Conservation (phyloP, 2,888 invertebrate genomes). For the Tiliacea citrago region DNA sequence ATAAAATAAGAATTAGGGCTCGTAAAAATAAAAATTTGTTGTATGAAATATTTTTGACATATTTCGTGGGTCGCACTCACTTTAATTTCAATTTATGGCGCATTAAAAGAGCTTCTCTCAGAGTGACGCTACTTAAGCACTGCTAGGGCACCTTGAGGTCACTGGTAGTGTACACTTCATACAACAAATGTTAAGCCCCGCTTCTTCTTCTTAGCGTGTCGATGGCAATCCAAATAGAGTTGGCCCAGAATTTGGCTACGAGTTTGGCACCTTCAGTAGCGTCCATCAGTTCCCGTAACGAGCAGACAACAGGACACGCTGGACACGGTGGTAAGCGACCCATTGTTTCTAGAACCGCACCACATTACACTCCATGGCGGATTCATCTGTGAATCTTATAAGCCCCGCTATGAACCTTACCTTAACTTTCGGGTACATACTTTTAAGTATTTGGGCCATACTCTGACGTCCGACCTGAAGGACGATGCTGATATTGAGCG, state of each 20-base stretch:
- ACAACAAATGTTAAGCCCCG: too few species aligned
- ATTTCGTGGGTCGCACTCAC: conserved; percentile 31
- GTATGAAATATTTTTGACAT: conserved; percentile 55
- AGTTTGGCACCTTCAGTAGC: background rate
- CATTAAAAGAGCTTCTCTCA: conserved; percentile 7
- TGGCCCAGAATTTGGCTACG: background rate
- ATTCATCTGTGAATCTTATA: background rate
- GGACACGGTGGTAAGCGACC: background rate
- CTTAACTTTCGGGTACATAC: too few species aligned
- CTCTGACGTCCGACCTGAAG: too few species aligned
- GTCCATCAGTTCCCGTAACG: background rate
- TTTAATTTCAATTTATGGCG: conserved; percentile 44
- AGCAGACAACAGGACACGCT: background rate
- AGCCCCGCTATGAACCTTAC: background rate
- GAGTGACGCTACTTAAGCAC: background rate
- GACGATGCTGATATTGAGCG: too few species aligned
- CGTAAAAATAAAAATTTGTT: conserved; percentile 62
- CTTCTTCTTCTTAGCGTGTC: background rate
- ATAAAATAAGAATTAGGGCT: conserved; percentile 65
- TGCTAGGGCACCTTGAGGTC: background rate
- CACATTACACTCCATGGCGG: background rate
- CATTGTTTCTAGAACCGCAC: background rate
- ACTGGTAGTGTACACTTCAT: too few species aligned
- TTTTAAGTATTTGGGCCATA: too few species aligned
- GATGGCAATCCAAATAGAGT: too few species aligned